Evolutionary conservation across 2,888 invertebrate species (phyloP).

Genomic region (Charanyca ferruginea): DNA sequence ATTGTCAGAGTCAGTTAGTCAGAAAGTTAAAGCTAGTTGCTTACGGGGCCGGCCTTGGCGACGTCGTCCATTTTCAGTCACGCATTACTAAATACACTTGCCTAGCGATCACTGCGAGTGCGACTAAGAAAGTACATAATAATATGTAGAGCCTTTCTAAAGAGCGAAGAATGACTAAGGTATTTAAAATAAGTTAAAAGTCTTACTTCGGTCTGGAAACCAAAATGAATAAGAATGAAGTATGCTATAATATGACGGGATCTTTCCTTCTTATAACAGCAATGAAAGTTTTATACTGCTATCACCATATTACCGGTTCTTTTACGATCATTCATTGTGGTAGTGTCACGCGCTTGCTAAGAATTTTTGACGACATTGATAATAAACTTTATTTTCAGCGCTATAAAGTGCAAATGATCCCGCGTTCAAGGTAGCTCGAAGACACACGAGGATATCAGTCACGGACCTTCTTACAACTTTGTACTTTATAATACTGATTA

Average conservation of each 20-base stretch:
- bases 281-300: conserved; percentile 22
- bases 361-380: conserved; percentile 5
- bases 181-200: not conserved
- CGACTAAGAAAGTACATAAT: too few relatives aligned
- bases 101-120: too few relatives aligned
- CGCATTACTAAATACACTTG: too few relatives aligned
- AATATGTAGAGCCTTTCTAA: too few relatives aligned
- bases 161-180: too few relatives aligned
- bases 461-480: too few relatives aligned
- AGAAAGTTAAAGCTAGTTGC: too few relatives aligned
- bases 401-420: conserved; percentile 14
- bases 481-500: too few relatives aligned
- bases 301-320: conserved; percentile 11
- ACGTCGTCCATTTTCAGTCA: too few relatives aligned
- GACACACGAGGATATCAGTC: too few relatives aligned
- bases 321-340: conserved; percentile 10
- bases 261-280: conserved; percentile 4
- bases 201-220: not conserved
- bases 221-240: not conserved
- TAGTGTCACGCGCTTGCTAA: not conserved
- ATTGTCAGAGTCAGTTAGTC: too few relatives aligned
- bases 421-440: not conserved
- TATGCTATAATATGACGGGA: not conserved
- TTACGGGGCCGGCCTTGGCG: too few relatives aligned
- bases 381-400: conserved; percentile 21